Evolutionary conservation across 2,888 invertebrate species (phyloP).

Genomic region (Parnassius smintheus): DNA sequence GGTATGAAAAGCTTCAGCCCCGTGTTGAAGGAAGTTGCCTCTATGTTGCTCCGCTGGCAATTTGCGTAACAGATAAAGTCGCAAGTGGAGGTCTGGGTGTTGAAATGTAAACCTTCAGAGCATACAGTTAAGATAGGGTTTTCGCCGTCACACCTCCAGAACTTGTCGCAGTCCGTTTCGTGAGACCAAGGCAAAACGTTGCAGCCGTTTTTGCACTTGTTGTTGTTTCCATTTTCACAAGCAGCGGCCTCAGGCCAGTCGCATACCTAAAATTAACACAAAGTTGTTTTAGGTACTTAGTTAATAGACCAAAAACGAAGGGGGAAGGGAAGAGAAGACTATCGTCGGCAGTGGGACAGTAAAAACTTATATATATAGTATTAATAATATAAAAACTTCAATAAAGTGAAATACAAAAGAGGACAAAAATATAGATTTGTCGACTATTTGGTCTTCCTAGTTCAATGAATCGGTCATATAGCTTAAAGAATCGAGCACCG

Average conservation of each 20-base stretch:
- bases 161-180: slow-evolving; percentile 57
- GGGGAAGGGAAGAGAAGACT: too few species aligned
- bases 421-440: too few species aligned
- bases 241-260: slow-evolving; percentile 35
- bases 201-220: slow-evolving; percentile 47
- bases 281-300: too few species aligned
- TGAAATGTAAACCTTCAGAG: slow-evolving; percentile 65
- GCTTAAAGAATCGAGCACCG: too few species aligned
- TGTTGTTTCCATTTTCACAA: slow-evolving; percentile 28
- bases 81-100: slow-evolving; percentile 50
- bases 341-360: too few species aligned
- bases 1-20: slow-evolving; percentile 56
- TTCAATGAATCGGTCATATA: too few species aligned
- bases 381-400: too few species aligned
- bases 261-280: slow-evolving; percentile 31
- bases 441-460: too few species aligned
- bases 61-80: slow-evolving; percentile 60
- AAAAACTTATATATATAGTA: too few species aligned
- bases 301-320: too few species aligned
- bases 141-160: slow-evolving; percentile 40
- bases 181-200: slow-evolving; percentile 42
- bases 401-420: too few species aligned
- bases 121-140: slow-evolving; percentile 45
- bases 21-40: slow-evolving; percentile 39
- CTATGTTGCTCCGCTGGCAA: slow-evolving; percentile 43